phyloP scores from a whole-genome alignment of 2,888 invertebrate species.

The Synergus laeviventris region DNA sequence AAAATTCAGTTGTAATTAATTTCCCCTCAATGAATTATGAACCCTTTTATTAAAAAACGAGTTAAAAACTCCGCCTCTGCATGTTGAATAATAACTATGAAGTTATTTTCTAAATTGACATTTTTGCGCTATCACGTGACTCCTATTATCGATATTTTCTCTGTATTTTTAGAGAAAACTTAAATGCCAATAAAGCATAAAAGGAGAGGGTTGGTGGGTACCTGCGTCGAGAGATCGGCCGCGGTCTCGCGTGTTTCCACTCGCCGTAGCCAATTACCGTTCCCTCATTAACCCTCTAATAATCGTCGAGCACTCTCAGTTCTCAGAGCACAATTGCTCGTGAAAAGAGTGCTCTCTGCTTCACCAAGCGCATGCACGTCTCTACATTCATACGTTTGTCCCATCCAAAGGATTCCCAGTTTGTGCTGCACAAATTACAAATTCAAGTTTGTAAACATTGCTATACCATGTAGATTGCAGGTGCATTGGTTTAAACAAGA shows the following conservation, averaged over 20 bases:
- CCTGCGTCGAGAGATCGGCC: conserved; percentile 43
- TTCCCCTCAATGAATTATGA: too few relatives aligned
- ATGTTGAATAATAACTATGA: too few relatives aligned
- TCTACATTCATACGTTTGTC: conserved; percentile 37
- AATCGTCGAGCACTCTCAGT: conserved; percentile 58
- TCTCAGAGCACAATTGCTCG: conserved; percentile 56
- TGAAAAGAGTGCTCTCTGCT: conserved; percentile 56
- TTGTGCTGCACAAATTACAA: conserved; percentile 16
- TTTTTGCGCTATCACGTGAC: too few relatives aligned
- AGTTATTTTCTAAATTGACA: too few relatives aligned
- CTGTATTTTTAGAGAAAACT: neutral
- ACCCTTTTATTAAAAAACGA: too few relatives aligned
- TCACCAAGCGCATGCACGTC: conserved; percentile 34
- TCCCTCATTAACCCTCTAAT: conserved; percentile 71
- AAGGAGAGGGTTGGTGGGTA: conserved; percentile 22
- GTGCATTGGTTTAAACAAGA: neutral
- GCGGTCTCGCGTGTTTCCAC: conserved; percentile 53
- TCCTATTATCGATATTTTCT: neutral
- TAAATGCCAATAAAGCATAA: conserved; percentile 37
- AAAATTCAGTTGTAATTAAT: too few relatives aligned
- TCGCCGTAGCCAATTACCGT: conserved; percentile 72
- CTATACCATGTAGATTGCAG: neutral
- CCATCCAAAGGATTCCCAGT: conserved; percentile 9
- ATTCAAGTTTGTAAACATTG: conserved; percentile 22
- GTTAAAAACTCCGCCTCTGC: too few relatives aligned